phyloP scores from a whole-genome alignment of 2,797 vertebrate genomes.

The Cheirogaleus major region DNA sequence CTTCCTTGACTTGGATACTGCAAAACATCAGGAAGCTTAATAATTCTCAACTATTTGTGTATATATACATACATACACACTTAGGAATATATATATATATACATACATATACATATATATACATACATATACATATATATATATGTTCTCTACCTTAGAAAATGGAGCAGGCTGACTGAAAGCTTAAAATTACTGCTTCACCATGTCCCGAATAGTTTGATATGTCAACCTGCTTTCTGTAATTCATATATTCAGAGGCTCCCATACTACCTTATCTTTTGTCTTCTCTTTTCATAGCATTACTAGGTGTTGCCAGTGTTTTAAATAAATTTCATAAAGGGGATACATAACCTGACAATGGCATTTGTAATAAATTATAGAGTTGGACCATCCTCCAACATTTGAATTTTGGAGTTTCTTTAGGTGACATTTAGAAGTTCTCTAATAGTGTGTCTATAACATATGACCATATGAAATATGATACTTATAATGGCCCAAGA shows the following conservation, averaged over 20 bases:
- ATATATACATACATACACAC: not conserved
- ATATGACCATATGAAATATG: not conserved
- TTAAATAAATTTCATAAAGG: not conserved
- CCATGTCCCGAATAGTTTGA: not conserved
- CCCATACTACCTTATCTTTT: not conserved
- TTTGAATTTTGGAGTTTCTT: not conserved
- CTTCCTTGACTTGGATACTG: conserved; percentile 24
- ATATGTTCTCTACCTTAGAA: not conserved
- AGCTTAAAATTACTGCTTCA: conserved; percentile 31
- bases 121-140: not conserved
- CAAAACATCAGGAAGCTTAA: conserved; percentile 1
- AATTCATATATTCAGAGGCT: not conserved
- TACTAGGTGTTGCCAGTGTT: not conserved
- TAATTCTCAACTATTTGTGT: conserved; percentile 4
- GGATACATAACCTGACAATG: not conserved
- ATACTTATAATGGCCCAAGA: not conserved
- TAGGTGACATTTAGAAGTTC: not conserved
- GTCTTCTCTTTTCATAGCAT: not conserved
- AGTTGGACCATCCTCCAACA: not conserved
- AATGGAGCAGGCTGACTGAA: not conserved
- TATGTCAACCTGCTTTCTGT: not conserved
- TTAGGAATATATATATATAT: not conserved
- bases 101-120: not conserved
- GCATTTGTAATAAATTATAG: not conserved
- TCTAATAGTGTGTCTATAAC: not conserved